phyloP scores from a whole-genome alignment of 37 sponge, comb jelly and placozoan genomes.

The Tethya wilhelma region DNA sequence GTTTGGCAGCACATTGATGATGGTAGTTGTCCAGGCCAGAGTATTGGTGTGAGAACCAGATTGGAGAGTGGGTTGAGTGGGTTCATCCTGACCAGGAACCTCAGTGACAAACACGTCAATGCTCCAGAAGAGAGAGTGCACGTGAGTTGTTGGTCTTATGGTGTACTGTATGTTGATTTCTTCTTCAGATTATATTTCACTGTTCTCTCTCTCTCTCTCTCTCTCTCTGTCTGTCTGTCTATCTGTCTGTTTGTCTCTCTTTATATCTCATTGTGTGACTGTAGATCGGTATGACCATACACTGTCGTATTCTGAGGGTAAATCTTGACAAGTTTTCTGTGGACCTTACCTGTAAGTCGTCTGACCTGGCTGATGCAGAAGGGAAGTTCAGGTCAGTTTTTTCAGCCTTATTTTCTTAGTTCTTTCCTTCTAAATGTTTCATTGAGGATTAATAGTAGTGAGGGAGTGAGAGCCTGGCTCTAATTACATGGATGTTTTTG shows the following conservation, averaged over 20 bases:
- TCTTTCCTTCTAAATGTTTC: not conserved
- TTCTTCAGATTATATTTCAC: not conserved
- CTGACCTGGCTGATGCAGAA: conserved; percentile 84
- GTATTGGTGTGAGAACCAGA: conserved; percentile 81
- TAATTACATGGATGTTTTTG: not conserved
- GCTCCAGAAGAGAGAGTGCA: conserved; percentile 89
- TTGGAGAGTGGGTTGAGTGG: conserved; percentile 95
- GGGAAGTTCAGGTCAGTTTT: conserved; percentile 72
- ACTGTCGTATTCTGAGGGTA: conserved; percentile 82
- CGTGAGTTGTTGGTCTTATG: conserved; percentile 34
- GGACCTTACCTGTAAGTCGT: conserved; percentile 88
- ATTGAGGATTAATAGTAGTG: not conserved
- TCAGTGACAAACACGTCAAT: conserved; percentile 86
- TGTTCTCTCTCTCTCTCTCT: not conserved
- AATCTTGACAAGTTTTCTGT: conserved; percentile 95
- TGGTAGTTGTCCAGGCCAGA: conserved; percentile 95
- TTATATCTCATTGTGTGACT: not conserved
- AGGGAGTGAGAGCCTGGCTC: not conserved
- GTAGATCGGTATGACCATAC: conserved; percentile 90
- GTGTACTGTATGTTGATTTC: not conserved
- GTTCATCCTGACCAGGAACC: conserved; percentile 89
- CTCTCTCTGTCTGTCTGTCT: not conserved
- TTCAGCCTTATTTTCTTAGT: not conserved
- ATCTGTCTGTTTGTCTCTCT: not conserved
- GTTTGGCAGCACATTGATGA: conserved; percentile 97